Evolutionary conservation across 2,797 vertebrate genomes (phyloP), one percentile per base, ranked within the genome.

Genomic region (Protonibea diacanthus): DNA sequence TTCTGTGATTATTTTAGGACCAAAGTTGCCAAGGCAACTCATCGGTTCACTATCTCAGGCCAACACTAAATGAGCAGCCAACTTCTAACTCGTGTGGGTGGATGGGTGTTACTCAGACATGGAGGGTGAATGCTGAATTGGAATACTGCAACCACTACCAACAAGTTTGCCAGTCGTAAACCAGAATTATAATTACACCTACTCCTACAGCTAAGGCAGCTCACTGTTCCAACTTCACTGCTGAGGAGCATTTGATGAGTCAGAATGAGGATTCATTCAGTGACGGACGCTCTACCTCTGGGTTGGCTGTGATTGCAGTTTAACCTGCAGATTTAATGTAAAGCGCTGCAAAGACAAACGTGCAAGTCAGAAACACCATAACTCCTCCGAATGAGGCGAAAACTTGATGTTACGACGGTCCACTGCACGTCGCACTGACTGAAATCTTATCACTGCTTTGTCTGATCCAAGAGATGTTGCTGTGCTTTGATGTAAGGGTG

Each of bases 1-100:
- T 73, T 86, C 51, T 86, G 53, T 88, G 67, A 86, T 86, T 80
- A 88, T 84, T 82, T 85, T 52, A 59, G 72, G 63, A 76, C 40
- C 64, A 82, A 87, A 82, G 76, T 82, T 89, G 75, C 81, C 75
- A 79, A 63, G 75, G 69, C 58, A 81, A 87, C 85, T 75, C 71
- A 63, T 79, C 58, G 78, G 71, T 69, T 65, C 80, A 76, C 51
- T n/a, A 66, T 81, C 69, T 83, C 45, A 73, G 62, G 55, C 67
- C 61, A 81, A 81, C 63, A 74, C 45, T 38, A 71, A 73, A 82
- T 65, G 79, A 88, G 66, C 75, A 80, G 84, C 75, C 81, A 74
- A 58, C 53, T 76, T 76, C 67, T 49, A 64, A 73, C 55, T 23
- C 20, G 47, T 67, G 76, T 63, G 66, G 49, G 75, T 69, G 64